phyloP scores from a whole-genome alignment of 2,113 vertebrate genomes.

The Neomonachus schauinslandi region DNA sequence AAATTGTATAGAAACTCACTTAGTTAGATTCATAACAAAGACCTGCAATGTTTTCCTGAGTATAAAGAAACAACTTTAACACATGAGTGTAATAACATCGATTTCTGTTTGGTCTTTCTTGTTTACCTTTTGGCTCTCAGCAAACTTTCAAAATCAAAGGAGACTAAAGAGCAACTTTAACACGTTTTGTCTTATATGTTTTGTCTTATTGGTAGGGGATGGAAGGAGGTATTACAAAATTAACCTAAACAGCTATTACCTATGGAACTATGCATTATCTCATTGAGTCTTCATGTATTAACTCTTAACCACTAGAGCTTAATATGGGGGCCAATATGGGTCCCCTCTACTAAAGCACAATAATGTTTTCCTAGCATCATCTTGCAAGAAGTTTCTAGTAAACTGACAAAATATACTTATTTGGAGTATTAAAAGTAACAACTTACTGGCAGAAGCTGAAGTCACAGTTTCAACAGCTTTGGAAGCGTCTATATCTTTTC shows the following conservation, averaged over 20 bases:
- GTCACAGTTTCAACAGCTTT: constrained; percentile 57
- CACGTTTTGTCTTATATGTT: neutral
- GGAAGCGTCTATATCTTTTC: constrained; percentile 74
- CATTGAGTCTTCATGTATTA: neutral
- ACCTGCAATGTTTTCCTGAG: neutral
- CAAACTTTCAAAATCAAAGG: constrained; percentile 3
- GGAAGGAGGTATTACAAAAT: neutral
- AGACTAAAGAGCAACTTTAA: neutral
- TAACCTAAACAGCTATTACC: constrained; percentile 31
- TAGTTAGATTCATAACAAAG: constrained; percentile 9
- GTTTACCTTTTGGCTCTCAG: neutral
- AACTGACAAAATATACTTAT: constrained; percentile 37
- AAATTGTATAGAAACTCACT: neutral
- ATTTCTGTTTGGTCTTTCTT: neutral
- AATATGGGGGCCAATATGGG: neutral
- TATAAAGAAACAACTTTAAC: constrained; percentile 25
- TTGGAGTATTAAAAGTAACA: neutral
- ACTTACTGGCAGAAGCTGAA: constrained; percentile 76
- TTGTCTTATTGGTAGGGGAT: neutral
- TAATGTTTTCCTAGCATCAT: constrained; percentile 11
- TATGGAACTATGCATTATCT: neutral
- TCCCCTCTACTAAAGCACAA: neutral
- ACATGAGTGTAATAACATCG: neutral
- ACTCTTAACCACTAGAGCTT: neutral
- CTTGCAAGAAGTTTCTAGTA: neutral